Percentiles rank a stretch among this genome's conserved stretches.
Conservation (phyloP, 2,888 invertebrate species). For the Trachelus troglodyta region DNA sequence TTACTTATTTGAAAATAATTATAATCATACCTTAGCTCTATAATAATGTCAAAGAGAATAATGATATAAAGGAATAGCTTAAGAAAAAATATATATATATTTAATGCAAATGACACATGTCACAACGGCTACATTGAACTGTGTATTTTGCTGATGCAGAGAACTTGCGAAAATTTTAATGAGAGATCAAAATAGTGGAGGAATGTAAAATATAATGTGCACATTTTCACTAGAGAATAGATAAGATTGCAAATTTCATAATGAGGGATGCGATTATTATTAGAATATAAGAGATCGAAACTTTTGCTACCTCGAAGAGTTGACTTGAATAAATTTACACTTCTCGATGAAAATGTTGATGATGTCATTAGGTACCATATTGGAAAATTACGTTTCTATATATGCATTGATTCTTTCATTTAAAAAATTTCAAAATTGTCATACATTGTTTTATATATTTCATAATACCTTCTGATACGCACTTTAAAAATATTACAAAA, state of each 20-base stretch:
- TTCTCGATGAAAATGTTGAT: neutral
- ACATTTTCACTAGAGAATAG: neutral
- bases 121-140: too few species aligned
- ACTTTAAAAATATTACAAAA: neutral
- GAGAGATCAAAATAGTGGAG: neutral
- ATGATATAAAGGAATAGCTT: too few species aligned
- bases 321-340: neutral
- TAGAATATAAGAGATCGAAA: neutral
- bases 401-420: neutral
- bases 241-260: neutral
- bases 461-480: neutral
- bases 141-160: too few species aligned
- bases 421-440: too few species aligned
- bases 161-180: too few species aligned
- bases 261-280: neutral
- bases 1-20: neutral
- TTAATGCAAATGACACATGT: too few species aligned
- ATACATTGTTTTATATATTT: neutral
- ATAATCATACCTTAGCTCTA: too few species aligned
- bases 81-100: too few species aligned
- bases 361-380: neutral
- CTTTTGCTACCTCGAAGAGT: neutral
- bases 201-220: neutral
- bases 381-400: neutral
- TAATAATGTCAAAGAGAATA: too few species aligned